Base-by-base conservation (phyloP, 2,888 invertebrate species). In the Thalpophila matura region DNA sequence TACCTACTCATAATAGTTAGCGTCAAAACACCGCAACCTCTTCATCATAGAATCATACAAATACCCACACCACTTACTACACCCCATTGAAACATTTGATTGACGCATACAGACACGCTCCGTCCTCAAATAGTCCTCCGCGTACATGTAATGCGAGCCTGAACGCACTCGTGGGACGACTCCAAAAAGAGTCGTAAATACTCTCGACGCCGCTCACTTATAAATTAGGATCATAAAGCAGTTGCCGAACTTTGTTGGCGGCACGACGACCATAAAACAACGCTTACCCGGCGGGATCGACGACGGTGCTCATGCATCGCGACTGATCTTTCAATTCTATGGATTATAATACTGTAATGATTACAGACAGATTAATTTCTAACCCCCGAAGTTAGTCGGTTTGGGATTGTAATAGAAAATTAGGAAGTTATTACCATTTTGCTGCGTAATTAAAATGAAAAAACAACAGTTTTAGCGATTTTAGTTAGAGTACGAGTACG, bases 211-310 rank as follows among this genome's bases (percentile, higher is more conserved):
- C 91, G 92, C 92, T 93, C 91, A 94, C 94, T 95, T 95, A 95
- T 94, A 95, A 95, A 95, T 95, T 95, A 94, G 94, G 92, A 92
- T 92, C 94, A 95, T 95, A 95, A 95, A 95, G 91, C 93, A 93
- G 92, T 93, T 93, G 91, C 89, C 91, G 89, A 94, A 95, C 89
- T 95, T 95, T 92, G 93, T 90, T 91, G 89, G 92, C 90, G 90
- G 89, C 93, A 89, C 91, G 91, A 89, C 91, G 93, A 87, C 88
- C 93, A 91, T 95, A 95, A 95, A 95, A 93, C 90, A 93, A 87
- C 88, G 90, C 91, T 91, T 90, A 90, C 89, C 84, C 88, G 66
- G 81, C 83, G 88, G 90, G 89, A 88, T 86, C 78, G 75, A 63
- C 70, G 82, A 59, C 84, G 83, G 76, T 73, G 77, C 82, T 83